Evolutionary conservation across 92 coral and sea anemone genomes (phyloP), one percentile per base, ranked within the genome.

Genomic region (Micromussa lordhowensis): DNA sequence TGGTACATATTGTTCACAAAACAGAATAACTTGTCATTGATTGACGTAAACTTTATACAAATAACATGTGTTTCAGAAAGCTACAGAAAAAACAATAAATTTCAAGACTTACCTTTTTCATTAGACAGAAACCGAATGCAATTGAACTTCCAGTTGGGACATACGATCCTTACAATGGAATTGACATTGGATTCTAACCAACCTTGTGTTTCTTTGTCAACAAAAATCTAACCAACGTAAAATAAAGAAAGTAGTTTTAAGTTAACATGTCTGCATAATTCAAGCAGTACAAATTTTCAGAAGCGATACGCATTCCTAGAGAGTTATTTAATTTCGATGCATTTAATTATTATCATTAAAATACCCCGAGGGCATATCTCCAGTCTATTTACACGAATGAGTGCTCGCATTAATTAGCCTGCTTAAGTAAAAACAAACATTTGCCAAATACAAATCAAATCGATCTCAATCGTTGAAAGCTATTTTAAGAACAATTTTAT

Each of bases 101-200:
- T 44, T 73, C 1, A 5, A 55, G 13, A 14, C 71, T 84, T 24
- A 84, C 88, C 81, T n/a, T 61, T 35, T 32, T 78, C 73, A 2
- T 49, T 34, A 11, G 18, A 8, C n/a, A 7, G 81, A 84, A 74
- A 84, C 48, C 68, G 88, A 84, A 84, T 75, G 68, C 88, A 84
- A 6, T 13, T 51, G 0, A 86, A 86, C 89, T 86, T 77, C 89
- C 89, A 66, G 77, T 48, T 86, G 16, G 77, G 22, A 26, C 89
- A 86, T 9, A 34, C 28, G 29, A 86, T 63, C 31, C 12, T 22
- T 9, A 48, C 29, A n/a, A 48, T 44, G 44, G 38, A 64, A 77
- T 86, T 24, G 15, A 51, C 75, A 32, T 70, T 10, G 28, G 51
- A 12, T 24, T 55, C 22, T 38, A 86, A 48, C 76, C 68, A 22